Evolutionary conservation across 2,113 vertebrate genomes (phyloP), one percentile per base, ranked within the genome.

Genomic region (Pungitius pungitius): DNA sequence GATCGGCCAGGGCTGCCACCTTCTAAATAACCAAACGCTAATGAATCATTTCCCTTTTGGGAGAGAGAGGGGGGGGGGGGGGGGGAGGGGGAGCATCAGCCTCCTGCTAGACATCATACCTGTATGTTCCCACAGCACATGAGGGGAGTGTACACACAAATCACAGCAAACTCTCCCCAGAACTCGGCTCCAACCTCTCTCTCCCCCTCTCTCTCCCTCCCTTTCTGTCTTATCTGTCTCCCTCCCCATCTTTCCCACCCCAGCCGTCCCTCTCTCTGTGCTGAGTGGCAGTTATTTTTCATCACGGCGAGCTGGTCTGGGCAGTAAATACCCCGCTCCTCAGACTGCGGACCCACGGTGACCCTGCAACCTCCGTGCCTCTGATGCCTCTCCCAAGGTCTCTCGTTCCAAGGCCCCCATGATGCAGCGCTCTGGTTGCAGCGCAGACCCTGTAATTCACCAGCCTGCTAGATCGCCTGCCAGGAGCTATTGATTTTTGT

Each of bases 401-500:
- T 91, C 88, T 90, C 69, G 79, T 91, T 93, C 91, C 92, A 89
- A 92, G 92, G 90, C 92, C 90, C 85, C 89, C 89, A 90, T 87
- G 82, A 90, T 89, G 92, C 91, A 89, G 88, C 85, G 40, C 85
- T 88, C 83, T 59, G 83, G 90, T 77, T 87, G 87, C 83, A 62
- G 68, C 79, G 63, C 85, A 74, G 76, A 91, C 91, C 90, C 92
- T 94, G 93, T 95, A 95, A 94, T 92, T 91, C 92, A 95, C 95
- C 92, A 92, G 94, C 94, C 95, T 95, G 94, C 96, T 97, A 96
- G 96, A 99, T 98, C 95, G 96, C 96, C 96, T 99, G 97, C 97
- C 97, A 99, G 94, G 94, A 85, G 15, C 92, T 98, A 99, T 99
- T 98, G 97, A 99, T 99, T 99, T 98, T 98, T 97, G 95, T 95